Evolutionary conservation across 2,888 invertebrate species (phyloP).

Genomic region (Aphodius granarius): DNA sequence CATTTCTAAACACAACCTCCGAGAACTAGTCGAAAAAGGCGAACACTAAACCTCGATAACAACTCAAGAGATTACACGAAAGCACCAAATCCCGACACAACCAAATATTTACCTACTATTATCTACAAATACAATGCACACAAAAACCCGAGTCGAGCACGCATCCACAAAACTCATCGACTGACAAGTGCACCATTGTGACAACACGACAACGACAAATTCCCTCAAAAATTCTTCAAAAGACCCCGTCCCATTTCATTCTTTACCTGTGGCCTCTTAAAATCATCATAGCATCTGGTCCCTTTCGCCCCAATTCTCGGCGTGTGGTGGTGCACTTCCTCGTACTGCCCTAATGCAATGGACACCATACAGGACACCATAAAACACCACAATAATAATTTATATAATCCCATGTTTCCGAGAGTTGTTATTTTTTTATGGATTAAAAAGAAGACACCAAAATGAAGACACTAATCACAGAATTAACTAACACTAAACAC

Average conservation of each 20-base stretch:
- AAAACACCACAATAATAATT: slow-evolving; percentile 16
- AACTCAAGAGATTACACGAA: not conserved
- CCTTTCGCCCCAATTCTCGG: slow-evolving; percentile 47
- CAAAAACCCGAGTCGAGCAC: not conserved
- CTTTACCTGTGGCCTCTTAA: slow-evolving; percentile 59
- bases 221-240: not conserved
- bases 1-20: not conserved
- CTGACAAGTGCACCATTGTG: not conserved
- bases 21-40: not conserved
- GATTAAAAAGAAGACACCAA: not conserved
- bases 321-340: slow-evolving; percentile 44
- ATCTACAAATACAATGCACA: not conserved
- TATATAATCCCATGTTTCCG: slow-evolving; percentile 13
- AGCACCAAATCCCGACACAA: not conserved
- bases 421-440: too few species aligned
- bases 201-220: too few species aligned
- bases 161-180: not conserved
- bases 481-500: not conserved
- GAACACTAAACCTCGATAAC: not conserved
- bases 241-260: not conserved
- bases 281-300: slow-evolving; percentile 59
- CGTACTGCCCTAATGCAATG: slow-evolving; percentile 5
- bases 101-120: not conserved
- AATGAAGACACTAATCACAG: not conserved
- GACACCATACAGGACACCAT: slow-evolving; percentile 17